Evolutionary conservation across 92 coral and sea anemone species (phyloP).

Genomic region (Pocillopora meandrina): DNA sequence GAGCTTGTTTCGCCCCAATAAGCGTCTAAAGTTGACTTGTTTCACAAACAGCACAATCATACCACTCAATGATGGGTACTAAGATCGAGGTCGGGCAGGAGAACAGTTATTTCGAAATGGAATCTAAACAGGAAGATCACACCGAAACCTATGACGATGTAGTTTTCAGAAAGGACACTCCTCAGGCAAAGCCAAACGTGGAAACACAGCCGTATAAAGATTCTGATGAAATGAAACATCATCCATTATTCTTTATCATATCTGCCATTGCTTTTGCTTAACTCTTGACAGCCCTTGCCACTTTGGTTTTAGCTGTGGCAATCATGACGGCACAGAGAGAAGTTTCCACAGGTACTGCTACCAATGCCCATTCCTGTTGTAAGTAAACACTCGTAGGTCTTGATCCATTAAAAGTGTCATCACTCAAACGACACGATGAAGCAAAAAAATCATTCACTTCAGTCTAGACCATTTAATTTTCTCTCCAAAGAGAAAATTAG

Average conservation of each 20-base stretch:
- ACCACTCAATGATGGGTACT: too few species aligned
- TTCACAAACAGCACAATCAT: too few species aligned
- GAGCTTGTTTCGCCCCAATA: too few species aligned
- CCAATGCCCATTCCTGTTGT: too few species aligned
- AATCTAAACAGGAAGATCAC: background rate
- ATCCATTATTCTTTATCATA: background rate
- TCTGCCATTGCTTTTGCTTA: background rate
- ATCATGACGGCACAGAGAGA: background rate
- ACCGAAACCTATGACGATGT: background rate
- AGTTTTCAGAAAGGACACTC: background rate
- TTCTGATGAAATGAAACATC: background rate
- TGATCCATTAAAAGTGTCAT: too few species aligned
- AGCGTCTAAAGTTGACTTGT: too few species aligned
- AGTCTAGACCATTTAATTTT: too few species aligned
- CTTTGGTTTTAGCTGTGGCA: background rate
- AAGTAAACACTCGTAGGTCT: too few species aligned
- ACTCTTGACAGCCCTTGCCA: background rate
- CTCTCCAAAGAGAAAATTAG: too few species aligned
- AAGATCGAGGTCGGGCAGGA: background rate
- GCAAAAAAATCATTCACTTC: too few species aligned
- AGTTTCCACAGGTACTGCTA: background rate
- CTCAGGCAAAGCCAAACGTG: background rate
- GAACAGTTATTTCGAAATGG: background rate
- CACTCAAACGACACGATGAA: too few species aligned
- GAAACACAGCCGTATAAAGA: background rate